Base-by-base conservation (phyloP, 2,888 invertebrate genomes). In the Trichogramma evanescens region DNA sequence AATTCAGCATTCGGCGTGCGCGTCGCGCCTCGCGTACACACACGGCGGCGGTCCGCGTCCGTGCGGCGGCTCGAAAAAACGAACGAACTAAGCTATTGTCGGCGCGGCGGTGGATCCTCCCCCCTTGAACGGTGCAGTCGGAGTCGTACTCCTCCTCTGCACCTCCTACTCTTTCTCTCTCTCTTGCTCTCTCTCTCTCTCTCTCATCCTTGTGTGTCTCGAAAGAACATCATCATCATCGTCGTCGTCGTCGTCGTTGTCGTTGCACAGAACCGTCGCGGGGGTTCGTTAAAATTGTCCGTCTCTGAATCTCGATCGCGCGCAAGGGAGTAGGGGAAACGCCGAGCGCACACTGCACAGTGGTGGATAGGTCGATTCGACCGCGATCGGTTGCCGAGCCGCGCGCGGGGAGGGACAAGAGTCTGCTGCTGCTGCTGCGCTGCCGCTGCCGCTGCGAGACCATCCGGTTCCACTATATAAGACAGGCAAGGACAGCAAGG, bases 401-500 rank as follows among this genome's bases (percentile, higher is more conserved):
- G 46, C 6, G 7, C 6, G 8, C 9, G 44, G 44, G 8, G 44
- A 9, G 8, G 9, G 7, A 7, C 7, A 9, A 44, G 44, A 44
- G 44, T 46, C 9, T 46, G 46, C 50, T 50, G 50, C 39, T 50
- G 50, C 39, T 50, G 50, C 41, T 54, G 50, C 57, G 65, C 56
- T 41, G 54, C 66, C 63, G 66, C 68, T 66, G 66, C 70, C 66
- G 63, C 60, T 63, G 67, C 61, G 26, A 26, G 26, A 45, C 45
- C 45, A 13, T 13, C 69, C 70, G 69, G 73, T 74, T 73, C 74
- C 74, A 76, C 74, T 77, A 78, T 78, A 78, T 76, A 78, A 77
- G 77, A 74, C 76, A 72, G 73, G 77, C 76, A 78, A 78, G 76
- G 76, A 77, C 75, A 74, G 74, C 74, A 73, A 74, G 74, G 74